These are phyloP conservation scores for Lophotis ruficrista DNA, from an alignment of 2,113 vertebrate genomes.

Conservation along the genomic window DNA sequence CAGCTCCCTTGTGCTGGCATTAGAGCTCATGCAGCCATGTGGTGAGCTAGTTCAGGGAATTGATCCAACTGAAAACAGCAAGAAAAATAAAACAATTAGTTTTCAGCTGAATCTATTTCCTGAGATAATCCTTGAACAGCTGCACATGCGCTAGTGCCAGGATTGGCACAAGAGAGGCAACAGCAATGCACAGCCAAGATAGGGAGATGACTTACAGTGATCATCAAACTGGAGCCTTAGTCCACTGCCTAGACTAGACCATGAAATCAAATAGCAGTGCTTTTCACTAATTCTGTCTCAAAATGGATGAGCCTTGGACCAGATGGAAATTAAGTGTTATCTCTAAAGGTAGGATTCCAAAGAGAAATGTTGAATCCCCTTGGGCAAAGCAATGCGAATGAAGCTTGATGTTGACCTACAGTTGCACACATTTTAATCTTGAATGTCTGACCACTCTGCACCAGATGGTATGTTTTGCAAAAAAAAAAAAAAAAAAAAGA, in stretches of 20 bases:
- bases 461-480: neutral
- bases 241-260: neutral
- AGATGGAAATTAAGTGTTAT: neutral
- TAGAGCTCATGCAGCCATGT: neutral
- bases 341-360: neutral
- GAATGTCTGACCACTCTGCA: neutral
- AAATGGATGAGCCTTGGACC: neutral
- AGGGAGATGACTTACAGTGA: neutral
- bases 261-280: neutral
- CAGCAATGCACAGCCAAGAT: conserved; percentile 23
- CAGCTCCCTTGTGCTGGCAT: neutral
- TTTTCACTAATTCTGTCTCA: neutral
- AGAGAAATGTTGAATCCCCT: neutral
- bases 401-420: neutral
- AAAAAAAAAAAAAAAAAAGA: too few relatives aligned
- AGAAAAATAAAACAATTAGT: conserved; percentile 61
- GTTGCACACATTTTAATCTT: neutral
- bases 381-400: neutral
- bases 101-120: conserved; percentile 59
- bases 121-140: conserved; percentile 63
- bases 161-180: conserved; percentile 16
- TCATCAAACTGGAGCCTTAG: neutral
- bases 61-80: conserved; percentile 43
- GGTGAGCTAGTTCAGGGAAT: conserved; percentile 22
- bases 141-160: conserved; percentile 30